Percentiles rank a stretch among this genome's conserved stretches.
phyloP scores from a whole-genome alignment of 2,113 vertebrate species.

The Amia ocellicauda region DNA sequence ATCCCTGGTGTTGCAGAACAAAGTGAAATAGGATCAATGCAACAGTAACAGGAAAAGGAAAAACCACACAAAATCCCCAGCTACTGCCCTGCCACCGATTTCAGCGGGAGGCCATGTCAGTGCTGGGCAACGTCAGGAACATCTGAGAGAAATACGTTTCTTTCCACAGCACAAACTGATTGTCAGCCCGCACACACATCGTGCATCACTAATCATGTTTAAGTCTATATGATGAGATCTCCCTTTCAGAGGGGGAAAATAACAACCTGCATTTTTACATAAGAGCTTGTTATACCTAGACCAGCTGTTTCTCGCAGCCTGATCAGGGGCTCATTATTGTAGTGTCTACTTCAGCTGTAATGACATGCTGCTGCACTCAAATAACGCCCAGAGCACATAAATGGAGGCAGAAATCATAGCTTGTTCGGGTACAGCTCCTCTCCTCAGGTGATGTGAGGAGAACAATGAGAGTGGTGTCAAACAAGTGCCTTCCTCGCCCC shows the following conservation, averaged over 20 bases:
- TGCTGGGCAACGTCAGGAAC: too few species aligned
- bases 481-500: background rate
- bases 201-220: too few species aligned
- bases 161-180: too few species aligned
- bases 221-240: slow-evolving; percentile 3
- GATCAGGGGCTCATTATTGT: background rate
- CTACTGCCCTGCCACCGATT: too few species aligned
- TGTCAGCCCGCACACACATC: too few species aligned
- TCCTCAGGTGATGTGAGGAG: background rate
- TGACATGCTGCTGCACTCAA: slow-evolving; percentile 1
- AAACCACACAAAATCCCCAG: too few species aligned
- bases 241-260: background rate
- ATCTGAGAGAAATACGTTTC: too few species aligned
- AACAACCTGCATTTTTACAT: slow-evolving; percentile 7
- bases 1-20: too few species aligned
- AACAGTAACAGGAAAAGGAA: too few species aligned
- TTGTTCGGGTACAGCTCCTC: background rate
- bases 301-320: background rate
- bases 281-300: background rate
- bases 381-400: background rate
- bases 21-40: too few species aligned
- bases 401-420: background rate
- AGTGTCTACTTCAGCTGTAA: slow-evolving; percentile 13
- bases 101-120: too few species aligned
- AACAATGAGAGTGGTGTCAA: slow-evolving; percentile 1